A percentile compares a stretch with the other conserved stretches of the same genome.
These are phyloP conservation scores for Loripinus fragilis DNA, from an alignment of 2,888 invertebrate species.

Conservation along the genomic window DNA sequence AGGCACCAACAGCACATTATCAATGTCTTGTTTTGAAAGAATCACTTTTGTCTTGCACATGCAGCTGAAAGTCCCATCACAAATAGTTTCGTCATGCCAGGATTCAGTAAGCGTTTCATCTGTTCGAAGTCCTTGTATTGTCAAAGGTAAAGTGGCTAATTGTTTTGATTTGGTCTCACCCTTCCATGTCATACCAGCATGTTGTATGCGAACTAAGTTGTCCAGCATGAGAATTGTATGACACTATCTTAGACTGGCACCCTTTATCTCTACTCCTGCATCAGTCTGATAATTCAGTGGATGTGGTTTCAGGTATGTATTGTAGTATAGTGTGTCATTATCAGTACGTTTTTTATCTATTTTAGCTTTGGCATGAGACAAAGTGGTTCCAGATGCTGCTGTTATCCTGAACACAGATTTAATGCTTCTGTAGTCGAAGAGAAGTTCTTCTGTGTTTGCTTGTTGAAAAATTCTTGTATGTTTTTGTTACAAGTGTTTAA, in stretches of 20 bases:
- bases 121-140: not conserved
- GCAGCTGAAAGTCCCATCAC: not conserved
- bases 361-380: not conserved
- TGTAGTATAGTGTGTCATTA: not conserved
- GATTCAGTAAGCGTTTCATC: not conserved
- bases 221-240: not conserved
- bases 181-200: not conserved
- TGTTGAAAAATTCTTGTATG: too few species aligned
- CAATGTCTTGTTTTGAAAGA: not conserved
- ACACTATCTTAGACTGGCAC: not conserved
- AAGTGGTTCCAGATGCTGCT: not conserved
- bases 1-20: not conserved
- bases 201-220: not conserved
- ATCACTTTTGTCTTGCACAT: not conserved
- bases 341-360: not conserved
- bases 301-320: not conserved
- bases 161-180: not conserved
- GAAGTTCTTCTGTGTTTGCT: not conserved
- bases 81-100: not conserved
- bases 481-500: too few species aligned
- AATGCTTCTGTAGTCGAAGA: too few species aligned
- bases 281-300: not conserved
- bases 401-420: not conserved
- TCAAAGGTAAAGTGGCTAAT: not conserved
- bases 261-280: not conserved